Base-by-base conservation (phyloP, 2,797 vertebrate genomes). In the Sebastes cheni region DNA sequence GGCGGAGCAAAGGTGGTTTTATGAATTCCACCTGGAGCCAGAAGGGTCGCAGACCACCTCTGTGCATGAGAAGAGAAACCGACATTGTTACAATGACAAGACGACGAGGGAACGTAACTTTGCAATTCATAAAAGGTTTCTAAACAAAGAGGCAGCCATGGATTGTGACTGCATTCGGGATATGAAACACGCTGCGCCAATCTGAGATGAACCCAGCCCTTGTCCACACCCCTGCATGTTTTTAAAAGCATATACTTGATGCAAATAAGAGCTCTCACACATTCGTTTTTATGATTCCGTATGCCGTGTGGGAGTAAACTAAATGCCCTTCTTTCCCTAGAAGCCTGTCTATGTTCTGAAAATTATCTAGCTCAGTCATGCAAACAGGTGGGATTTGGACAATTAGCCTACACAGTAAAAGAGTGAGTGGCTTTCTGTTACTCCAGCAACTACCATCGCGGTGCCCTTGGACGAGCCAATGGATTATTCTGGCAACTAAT, bases 251-350 rank as follows among this genome's bases (percentile, higher is more conserved):
- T 5, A 62, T 20, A 62, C 79, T 70, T 34, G 56, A 85, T 86
- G 86, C 69, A 79, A 89, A 83, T 58, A 65, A 80, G 66, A 83
- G 87, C 88, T 79, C 84, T 82, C 42, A 36, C 70, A 76, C 58
- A 22, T 36, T 83, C 27, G 27, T 79, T 88, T 66, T 86, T 32
- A 72, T 64, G 65, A 81, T 83, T 84, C 59, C 16, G 5, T 89
- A 86, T 67, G 77, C 77, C 62, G 89, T 68, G 90, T 88, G 84
- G 91, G 90, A 82, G 89, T 81, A 46, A 70, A 86, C 67, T 58
- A 73, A 81, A 89, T 77, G 79, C 50, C 75, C 80, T 58, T 61
- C 61, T 1, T 82, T 87, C 72, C 79, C 77, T 29, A 30, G 52
- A 80, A 79, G 80, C 80, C 67, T 14, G 82, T 77, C 72, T 72